Evolutionary conservation across 2,113 vertebrate species (phyloP).

Genomic region (Eclectus roratus): DNA sequence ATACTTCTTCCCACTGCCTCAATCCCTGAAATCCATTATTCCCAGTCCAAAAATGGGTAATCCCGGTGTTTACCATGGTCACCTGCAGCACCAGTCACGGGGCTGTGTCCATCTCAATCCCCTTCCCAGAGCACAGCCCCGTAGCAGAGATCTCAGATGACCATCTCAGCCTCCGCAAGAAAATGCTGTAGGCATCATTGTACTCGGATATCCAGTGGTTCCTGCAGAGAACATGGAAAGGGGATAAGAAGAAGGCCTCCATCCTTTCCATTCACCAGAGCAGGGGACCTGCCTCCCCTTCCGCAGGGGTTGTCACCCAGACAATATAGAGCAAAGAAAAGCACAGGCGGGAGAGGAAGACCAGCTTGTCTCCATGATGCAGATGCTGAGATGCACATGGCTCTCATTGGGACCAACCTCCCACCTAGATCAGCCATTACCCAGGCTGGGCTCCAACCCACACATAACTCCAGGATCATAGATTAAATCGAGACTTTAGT

Average conservation of each 20-base stretch:
- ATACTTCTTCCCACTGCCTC: neutral
- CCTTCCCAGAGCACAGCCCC: neutral
- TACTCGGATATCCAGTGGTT: constrained; percentile 41
- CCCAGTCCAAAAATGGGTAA: neutral
- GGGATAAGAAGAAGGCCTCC: neutral
- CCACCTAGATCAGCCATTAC: neutral
- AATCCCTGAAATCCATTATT: neutral
- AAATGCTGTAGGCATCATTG: constrained; percentile 35
- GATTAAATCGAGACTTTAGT: neutral
- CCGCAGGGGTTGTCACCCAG: accelerated
- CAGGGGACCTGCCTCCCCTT: neutral
- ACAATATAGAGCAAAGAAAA: accelerated
- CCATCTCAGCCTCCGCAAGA: neutral
- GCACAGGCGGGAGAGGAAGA: neutral
- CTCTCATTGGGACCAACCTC: neutral
- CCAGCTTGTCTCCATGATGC: neutral
- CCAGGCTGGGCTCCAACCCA: neutral
- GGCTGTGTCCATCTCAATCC: neutral
- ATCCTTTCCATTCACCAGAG: neutral
- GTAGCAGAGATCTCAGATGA: neutral
- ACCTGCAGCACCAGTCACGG: neutral
- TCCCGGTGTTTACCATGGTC: neutral
- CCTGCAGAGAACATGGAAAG: neutral
- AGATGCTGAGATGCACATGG: neutral
- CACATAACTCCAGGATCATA: neutral